Evolutionary conservation across 1,140 invertebrate species (phyloP), one percentile per base, ranked within the genome.

Genomic region (Rhizoglyphus robini): DNA sequence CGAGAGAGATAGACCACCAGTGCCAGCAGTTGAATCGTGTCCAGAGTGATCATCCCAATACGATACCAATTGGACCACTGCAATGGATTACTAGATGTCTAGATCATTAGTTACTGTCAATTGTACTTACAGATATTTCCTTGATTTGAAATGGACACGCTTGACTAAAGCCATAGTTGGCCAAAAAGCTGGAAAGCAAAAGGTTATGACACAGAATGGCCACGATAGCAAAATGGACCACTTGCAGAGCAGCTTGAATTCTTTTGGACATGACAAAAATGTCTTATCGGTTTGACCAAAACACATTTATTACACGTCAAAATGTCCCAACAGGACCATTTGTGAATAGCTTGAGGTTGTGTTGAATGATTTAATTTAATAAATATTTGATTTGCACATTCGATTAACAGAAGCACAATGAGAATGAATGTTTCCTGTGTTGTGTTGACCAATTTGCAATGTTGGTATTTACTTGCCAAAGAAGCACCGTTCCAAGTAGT

Each of bases 401-500:
- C n/a, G n/a, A n/a, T n/a, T n/a, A n/a, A n/a, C n/a, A n/a, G n/a
- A n/a, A n/a, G n/a, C n/a, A n/a, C n/a, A n/a, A n/a, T n/a, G n/a
- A n/a, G n/a, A n/a, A n/a, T n/a, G n/a, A n/a, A n/a, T n/a, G n/a
- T n/a, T n/a, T n/a, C n/a, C n/a, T n/a, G n/a, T n/a, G n/a, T n/a
- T n/a, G n/a, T n/a, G n/a, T n/a, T n/a, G n/a, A n/a, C n/a, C n/a
- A n/a, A n/a, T n/a, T n/a, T n/a, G n/a, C n/a, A n/a, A n/a, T n/a
- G n/a, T n/a, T n/a, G n/a, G 36, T 18, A 41, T 41, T 41, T 18
- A 41, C 18, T 41, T 41, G 8, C 18, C 8, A 18, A 11, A 18
- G 27, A 60, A 60, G 29, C 58, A 60, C 29, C 36, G 3, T 73
- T 90, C 87, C 61, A 88, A 86, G 77, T 94, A 96, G 64, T 86